Conservation (phyloP, 2,113 vertebrate genomes). For the Cepphus grylle region DNA sequence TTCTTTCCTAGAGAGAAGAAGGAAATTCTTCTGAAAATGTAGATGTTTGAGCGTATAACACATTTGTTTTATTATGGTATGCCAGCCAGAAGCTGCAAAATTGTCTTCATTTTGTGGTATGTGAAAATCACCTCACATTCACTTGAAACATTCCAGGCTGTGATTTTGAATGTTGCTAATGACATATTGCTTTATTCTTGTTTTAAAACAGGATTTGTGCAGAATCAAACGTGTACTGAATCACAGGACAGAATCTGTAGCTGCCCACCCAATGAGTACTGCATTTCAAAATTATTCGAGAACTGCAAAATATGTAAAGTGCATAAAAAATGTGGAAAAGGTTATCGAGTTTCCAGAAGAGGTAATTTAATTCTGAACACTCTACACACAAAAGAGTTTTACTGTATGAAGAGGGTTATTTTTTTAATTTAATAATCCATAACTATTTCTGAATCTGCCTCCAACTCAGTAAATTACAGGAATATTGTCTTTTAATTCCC, state of each 20-base stretch:
- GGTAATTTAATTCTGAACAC: conserved; percentile 27
- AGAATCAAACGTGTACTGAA: conserved; percentile 33
- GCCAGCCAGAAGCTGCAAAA: not conserved
- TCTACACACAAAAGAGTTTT: not conserved
- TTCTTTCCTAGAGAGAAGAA: not conserved
- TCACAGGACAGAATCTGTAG: conserved; percentile 59
- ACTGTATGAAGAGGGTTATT: not conserved
- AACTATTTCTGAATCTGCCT: not conserved
- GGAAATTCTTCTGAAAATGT: not conserved
- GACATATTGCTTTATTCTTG: not conserved
- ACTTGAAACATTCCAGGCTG: not conserved
- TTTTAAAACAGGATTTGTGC: conserved; percentile 42
- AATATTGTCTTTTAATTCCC: not conserved
- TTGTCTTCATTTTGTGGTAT: not conserved
- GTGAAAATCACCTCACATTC: not conserved
- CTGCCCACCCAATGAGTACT: conserved; percentile 60
- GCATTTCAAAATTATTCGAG: not conserved
- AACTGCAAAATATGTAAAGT: conserved; percentile 24
- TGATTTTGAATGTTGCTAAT: not conserved
- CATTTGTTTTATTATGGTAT: not conserved
- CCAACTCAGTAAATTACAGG: not conserved
- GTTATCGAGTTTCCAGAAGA: conserved; percentile 39
- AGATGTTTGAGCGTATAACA: not conserved
- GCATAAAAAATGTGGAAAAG: conserved; percentile 39
- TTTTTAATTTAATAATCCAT: not conserved